Evolutionary conservation across 2,113 vertebrate genomes (phyloP), one percentile per base, ranked within the genome.

Genomic region (Peucedramus taeniatus): DNA sequence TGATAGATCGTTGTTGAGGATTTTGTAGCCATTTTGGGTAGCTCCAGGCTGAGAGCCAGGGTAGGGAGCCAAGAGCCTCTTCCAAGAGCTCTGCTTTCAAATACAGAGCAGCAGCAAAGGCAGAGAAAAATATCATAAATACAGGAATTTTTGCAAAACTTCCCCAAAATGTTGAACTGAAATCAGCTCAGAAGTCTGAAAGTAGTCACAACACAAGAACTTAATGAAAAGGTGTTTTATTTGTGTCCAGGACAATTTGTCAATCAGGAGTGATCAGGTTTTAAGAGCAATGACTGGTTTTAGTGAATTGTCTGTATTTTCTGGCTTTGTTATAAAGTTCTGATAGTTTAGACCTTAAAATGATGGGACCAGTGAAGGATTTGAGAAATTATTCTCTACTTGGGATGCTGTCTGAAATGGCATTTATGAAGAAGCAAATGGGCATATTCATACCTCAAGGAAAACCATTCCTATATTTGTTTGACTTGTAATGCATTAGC

Each of bases 1-100:
- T 10, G 20, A 2, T 28, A 15, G 0, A 0, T 27, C 5, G 0
- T 23, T 64, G 31, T 28, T n/a, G 35, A 68, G 63, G 31, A 33
- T 49, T 45, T 65, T n/a, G 15, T 47, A 40, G 23, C 42, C 18
- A 12, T 61, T 72, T 61, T 83, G 59, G 21, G 37, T 85, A 37
- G 31, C 65, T 79, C 42, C 30, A 68, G 64, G 33, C 69, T n/a
- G 39, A 50, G 39, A 47, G 53, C 23, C 81, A 61, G 17, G 14
- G 35, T 65, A 49, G 69, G 37, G 26, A 79, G 22, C 33, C n/a
- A 45, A 7, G 47, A 70, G 30, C 28, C 10, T 75, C 27, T 24
- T 70, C 49, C 2, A 2, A 68, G 33, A 80, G 27, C 51, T 83
- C 18, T 19, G 75, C 31, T 65, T 92, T 89, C 56, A 69, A 61